Conservation (phyloP, 2,797 vertebrate genomes). For the Typhlichthys eigenmanni region DNA sequence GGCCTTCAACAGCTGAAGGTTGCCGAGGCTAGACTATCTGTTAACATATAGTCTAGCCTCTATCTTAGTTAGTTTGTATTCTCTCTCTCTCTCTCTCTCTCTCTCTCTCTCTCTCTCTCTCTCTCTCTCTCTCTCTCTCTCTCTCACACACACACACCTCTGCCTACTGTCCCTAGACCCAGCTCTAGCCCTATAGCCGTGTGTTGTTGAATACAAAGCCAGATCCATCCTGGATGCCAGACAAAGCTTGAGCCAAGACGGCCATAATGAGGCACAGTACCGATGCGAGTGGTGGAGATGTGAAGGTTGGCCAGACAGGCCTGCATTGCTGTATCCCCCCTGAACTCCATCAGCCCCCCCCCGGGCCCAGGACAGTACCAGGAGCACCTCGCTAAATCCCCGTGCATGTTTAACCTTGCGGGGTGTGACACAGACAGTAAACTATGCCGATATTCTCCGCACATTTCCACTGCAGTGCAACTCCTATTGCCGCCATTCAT, state of each 20-base stretch:
- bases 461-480: background rate
- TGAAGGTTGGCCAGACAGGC: constrained; percentile 49
- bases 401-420: constrained; percentile 18
- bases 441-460: constrained; percentile 11
- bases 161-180: too few relatives aligned
- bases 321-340: constrained; percentile 36
- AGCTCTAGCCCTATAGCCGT: constrained; percentile 1
- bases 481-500: too few relatives aligned
- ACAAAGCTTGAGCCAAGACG: constrained; percentile 43
- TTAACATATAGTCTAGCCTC: too few relatives aligned
- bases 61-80: too few relatives aligned
- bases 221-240: constrained; percentile 58
- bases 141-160: too few relatives aligned
- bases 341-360: constrained; percentile 27
- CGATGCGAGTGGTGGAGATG: constrained; percentile 45
- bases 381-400: constrained; percentile 10
- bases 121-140: too few relatives aligned
- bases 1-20: too few relatives aligned
- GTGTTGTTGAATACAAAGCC: constrained; percentile 63
- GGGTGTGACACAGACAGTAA: constrained; percentile 10
- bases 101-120: too few relatives aligned
- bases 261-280: constrained; percentile 54
- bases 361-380: constrained; percentile 2
- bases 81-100: too few relatives aligned
- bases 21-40: too few relatives aligned